Base-by-base conservation (phyloP, 2,888 invertebrate species). In the Phyto melanocephala region DNA sequence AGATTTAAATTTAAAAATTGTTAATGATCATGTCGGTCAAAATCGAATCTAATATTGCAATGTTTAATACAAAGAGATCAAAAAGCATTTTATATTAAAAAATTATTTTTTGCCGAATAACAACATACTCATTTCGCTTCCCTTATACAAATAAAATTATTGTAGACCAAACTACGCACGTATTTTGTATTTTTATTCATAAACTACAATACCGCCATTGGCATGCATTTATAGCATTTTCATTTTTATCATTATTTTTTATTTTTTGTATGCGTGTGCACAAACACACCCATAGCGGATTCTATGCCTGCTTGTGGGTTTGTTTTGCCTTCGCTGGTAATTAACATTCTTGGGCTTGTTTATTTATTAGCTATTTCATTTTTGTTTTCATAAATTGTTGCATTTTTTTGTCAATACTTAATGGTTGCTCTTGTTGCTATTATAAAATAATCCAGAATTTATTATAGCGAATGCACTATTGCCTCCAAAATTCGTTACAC, bases 401-500 rank as follows among this genome's bases (percentile, higher is more conserved):
- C 40, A 62, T 62, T 17, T n/a, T n/a, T 22, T 11, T 45, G 20
- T 20, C 15, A 15, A 42, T 60, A 20, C 13, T 5, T 60, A 22
- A 6, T 72, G 52, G 28, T 37, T 60, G 17, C 22, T n/a, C n/a
- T n/a, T n/a, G 40, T 37, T 60, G n/a, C 20, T 35, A 35, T 56
- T 56, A 4, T 37, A 58, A 33, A 52, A 54, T 56, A 63, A 74
- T 63, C 42, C 33, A 42, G 45, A 65, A 75, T 75, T 75, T 65
- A 65, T 47, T 54, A 45, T 45, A 35, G 54, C 56, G 42, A 45
- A 54, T 42, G 35, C n/a, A 45, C 35, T 35, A 6, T 47, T 45
- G 45, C 45, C 33, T 7, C 24, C 2, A 15, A 28, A 47, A 45
- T 74, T 17, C 15, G 17, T 22, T 63, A 52, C 54, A 63, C 63